These are phyloP conservation scores for Drosophila kepulauana DNA, from an alignment of 1,140 invertebrate genomes.

Conservation along the genomic window DNA sequence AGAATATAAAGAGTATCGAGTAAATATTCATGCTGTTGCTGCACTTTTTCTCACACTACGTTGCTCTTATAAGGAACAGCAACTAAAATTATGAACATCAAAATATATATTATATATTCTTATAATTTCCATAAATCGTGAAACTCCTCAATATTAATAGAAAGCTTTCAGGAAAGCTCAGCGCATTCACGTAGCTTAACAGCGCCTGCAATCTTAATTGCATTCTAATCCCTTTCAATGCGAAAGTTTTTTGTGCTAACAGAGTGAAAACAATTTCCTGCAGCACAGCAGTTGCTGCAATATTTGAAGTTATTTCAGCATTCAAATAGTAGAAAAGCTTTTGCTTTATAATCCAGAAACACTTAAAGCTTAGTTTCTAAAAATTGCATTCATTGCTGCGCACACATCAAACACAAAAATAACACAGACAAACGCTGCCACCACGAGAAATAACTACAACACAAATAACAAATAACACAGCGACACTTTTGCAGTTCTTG, in stretches of 20 bases:
- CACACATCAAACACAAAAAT: constrained; percentile 59
- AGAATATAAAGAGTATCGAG: constrained; percentile 19
- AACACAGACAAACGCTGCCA: not conserved
- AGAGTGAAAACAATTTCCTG: not conserved
- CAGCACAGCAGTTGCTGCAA: not conserved
- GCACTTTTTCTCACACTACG: constrained; percentile 41
- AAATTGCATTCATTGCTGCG: constrained; percentile 6
- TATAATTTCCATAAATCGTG: too few species aligned
- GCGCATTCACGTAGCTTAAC: not conserved
- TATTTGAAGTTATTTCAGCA: not conserved
- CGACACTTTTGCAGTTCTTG: constrained; percentile 3
- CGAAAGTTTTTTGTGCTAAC: not conserved
- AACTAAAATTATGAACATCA: too few species aligned
- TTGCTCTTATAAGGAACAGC: constrained; percentile 18
- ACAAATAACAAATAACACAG: constrained; percentile 25
- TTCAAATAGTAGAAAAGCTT: constrained; percentile 18
- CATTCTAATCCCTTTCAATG: constrained; percentile 1
- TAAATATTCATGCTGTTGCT: constrained; percentile 41
- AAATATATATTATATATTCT: too few species aligned
- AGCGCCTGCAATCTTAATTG: constrained; percentile 3
- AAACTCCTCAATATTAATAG: too few species aligned
- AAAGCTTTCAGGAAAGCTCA: not conserved
- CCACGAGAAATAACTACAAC: constrained; percentile 16
- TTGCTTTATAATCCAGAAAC: constrained; percentile 24
- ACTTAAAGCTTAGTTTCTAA: constrained; percentile 6